phyloP scores from a whole-genome alignment of 2,113 vertebrate genomes.

The Geothlypis trichas region DNA sequence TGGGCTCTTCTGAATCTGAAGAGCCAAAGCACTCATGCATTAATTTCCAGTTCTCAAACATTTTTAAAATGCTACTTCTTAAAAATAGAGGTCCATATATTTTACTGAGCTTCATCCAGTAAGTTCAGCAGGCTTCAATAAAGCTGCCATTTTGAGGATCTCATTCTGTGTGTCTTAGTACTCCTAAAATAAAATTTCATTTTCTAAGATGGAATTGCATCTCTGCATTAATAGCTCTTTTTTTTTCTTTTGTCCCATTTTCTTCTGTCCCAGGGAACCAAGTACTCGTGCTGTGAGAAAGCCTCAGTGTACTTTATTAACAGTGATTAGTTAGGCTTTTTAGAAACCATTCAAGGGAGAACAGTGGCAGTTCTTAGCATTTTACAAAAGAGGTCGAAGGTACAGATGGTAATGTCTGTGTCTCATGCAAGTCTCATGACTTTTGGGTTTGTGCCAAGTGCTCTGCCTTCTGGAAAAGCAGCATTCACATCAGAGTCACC shows the following conservation, averaged over 20 bases:
- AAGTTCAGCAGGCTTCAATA: background rate
- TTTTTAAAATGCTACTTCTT: background rate
- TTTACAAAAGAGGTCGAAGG: background rate
- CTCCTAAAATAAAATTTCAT: background rate
- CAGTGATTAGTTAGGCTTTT: slow-evolving; percentile 22
- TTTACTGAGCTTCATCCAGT: background rate
- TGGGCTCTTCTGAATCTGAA: background rate
- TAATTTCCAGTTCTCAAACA: background rate
- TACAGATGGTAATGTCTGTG: background rate
- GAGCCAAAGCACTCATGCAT: background rate
- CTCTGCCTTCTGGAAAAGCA: slow-evolving; percentile 1
- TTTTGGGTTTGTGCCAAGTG: background rate
- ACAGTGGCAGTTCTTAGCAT: background rate
- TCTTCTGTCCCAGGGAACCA: background rate
- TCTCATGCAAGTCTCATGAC: slow-evolving; percentile 39
- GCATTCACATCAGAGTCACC: background rate
- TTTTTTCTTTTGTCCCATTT: background rate
- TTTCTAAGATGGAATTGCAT: background rate
- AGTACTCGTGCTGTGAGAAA: background rate
- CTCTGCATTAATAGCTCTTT: background rate
- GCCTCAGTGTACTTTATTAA: background rate
- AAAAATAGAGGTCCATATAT: background rate
- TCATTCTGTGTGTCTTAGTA: background rate
- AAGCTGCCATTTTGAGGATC: background rate
- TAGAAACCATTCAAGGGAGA: background rate